Evolutionary conservation across 1,140 invertebrate genomes (phyloP), one percentile per base, ranked within the genome.

Genomic region (Chymomyza costata): DNA sequence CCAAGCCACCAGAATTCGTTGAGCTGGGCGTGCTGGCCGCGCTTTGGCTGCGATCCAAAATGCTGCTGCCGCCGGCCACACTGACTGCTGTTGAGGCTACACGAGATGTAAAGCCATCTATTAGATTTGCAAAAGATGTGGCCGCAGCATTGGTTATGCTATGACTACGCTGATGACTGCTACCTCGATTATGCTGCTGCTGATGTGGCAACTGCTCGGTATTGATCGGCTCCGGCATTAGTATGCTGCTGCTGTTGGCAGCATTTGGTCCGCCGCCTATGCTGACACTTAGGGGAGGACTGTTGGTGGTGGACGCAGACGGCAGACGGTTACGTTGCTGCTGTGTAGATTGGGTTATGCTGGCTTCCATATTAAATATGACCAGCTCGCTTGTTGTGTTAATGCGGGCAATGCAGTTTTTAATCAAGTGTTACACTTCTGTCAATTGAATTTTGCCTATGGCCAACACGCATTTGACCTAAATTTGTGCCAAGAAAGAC

Each of bases 41-140:
- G 28, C 76, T 84, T 32, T 84, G 65, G 34, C 48, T 65, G 30
- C 68, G 66, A 32, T 81, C 78, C 48, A 58, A 52, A 11, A 11
- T 11, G 38, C 50, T 76, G 5, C 38, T 58, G 7, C 52, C 63
- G 8, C 59, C 49, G 3, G 71, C 68, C 21, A 80, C 68, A 32
- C 73, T 80, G 0, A 80, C 73, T 3, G 73, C 73, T 5, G 73
- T 80, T 6, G 13, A 16, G 35, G 73, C 81, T 0, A 80, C 73
- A 6, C 82, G 82, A 19, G 82, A 58, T 1, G 82, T 71, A 41
- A 84, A 83, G 3, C 76, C 82, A 46, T 84, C 82, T 8, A 84
- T 32, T 3, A 84, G 68, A 68, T 84, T 84, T 6, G 58, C 71
- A 45, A 84, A 68, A 1, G 82, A 84, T 16, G 81, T 80, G 21